Evolutionary conservation across 64 coral and sea anemone species (phyloP).

Genomic region (Montipora foliosa): DNA sequence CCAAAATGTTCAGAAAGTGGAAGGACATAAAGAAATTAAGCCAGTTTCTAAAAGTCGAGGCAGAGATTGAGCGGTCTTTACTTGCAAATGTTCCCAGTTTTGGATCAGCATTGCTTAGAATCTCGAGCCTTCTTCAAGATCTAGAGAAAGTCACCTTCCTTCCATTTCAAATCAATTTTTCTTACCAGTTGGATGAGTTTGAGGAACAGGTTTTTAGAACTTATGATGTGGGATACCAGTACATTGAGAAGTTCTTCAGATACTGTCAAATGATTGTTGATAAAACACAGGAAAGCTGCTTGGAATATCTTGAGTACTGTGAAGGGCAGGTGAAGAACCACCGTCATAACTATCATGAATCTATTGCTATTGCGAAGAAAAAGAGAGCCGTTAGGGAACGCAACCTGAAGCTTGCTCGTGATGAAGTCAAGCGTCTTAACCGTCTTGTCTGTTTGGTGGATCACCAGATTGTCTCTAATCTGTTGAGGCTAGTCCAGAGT

Average conservation of each 20-base stretch:
- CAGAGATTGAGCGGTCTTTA: conserved; percentile 74
- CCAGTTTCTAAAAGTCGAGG: conserved; percentile 79
- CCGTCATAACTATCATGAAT: conserved; percentile 87
- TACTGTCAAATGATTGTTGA: conserved; percentile 94
- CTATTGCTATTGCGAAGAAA: conserved; percentile 81
- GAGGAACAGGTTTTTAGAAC: conserved; percentile 80
- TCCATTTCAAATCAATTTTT: conserved; percentile 82
- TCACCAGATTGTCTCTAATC: conserved; percentile 83
- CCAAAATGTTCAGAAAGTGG: conserved; percentile 95
- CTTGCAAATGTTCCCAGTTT: conserved; percentile 95
- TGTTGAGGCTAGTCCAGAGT: conserved; percentile 72
- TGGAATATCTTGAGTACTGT: conserved; percentile 96
- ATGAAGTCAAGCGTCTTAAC: conserved; percentile 83
- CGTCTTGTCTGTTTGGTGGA: conserved; percentile 88
- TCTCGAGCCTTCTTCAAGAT: conserved; percentile 85
- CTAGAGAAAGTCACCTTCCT: conserved; percentile 87
- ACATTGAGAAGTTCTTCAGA: conserved; percentile 87
- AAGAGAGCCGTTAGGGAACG: conserved; percentile 73
- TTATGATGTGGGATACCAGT: conserved; percentile 64
- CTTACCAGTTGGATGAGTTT: conserved; percentile 88
- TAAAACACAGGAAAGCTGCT: conserved; percentile 94
- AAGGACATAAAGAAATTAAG: conserved; percentile 82
- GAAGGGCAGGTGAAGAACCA: conserved; percentile 87
- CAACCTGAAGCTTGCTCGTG: conserved; percentile 87
- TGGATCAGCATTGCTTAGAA: conserved; percentile 93